Evolutionary conservation across 1,140 invertebrate species (phyloP).

Genomic region (Tetragonula clypearis): DNA sequence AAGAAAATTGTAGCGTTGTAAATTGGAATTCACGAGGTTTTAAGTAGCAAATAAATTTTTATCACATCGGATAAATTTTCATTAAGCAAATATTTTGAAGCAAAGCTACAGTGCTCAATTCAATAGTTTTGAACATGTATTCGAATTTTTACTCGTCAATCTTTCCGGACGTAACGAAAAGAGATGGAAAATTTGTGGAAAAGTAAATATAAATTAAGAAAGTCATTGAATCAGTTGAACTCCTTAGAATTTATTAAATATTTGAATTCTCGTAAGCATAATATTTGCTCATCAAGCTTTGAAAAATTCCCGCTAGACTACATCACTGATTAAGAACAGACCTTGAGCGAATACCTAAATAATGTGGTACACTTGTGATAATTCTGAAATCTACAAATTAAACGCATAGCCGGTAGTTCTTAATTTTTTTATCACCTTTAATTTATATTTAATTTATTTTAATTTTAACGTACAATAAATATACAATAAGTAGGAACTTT

Average conservation of each 20-base stretch:
- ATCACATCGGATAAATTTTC: neutral
- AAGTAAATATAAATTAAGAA: neutral
- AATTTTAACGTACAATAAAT: neutral
- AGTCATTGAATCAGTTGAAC: neutral
- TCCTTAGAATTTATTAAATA: neutral
- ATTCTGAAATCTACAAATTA: no score
- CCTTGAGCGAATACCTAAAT: no score
- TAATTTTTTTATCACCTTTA: no score
- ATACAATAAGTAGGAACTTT: neutral
- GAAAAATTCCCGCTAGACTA: constrained; percentile 81
- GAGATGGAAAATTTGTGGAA: neutral
- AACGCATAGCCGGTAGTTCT: neutral
- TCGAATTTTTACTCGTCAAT: neutral
- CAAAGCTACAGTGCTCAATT: neutral
- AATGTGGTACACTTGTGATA: no score
- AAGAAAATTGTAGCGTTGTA: neutral
- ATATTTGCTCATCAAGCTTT: constrained; percentile 84
- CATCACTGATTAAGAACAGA: neutral
- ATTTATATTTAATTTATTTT: no score
- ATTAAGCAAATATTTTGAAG: neutral
- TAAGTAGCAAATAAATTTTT: neutral
- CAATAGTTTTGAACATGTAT: neutral
- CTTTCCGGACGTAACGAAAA: neutral
- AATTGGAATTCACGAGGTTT: neutral
- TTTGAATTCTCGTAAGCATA: neutral